Conservation (phyloP, 2,797 vertebrate species). For the Ambastaia sidthimunki region DNA sequence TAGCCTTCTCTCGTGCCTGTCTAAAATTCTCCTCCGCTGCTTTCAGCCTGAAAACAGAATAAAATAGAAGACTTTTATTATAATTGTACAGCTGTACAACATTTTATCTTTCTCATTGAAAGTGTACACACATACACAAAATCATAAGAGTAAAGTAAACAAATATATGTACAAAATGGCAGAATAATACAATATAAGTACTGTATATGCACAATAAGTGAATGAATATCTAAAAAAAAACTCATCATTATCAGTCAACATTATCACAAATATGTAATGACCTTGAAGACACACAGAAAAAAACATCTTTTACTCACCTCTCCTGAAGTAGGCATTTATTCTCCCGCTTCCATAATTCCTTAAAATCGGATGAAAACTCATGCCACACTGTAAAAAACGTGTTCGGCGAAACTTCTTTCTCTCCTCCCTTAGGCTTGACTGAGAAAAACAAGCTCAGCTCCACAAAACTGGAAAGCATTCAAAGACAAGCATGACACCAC, state of each 20-base stretch:
- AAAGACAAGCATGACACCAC: conserved; percentile 55
- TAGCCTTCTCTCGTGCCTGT: conserved; percentile 88
- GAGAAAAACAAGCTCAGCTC: conserved; percentile 91
- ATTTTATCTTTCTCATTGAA: no score
- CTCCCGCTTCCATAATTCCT: conserved; percentile 96
- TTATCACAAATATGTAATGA: neutral
- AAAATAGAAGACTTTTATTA: no score
- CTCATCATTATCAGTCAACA: neutral
- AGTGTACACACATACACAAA: no score
- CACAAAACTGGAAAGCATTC: conserved; percentile 86
- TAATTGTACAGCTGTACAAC: no score
- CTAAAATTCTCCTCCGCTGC: conserved; percentile 90
- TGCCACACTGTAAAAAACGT: conserved; percentile 95
- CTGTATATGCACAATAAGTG: no score
- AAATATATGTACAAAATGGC: no score
- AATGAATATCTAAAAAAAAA: no score
- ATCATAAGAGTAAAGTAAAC: no score
- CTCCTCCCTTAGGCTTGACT: conserved; percentile 93
- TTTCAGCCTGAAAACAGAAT: conserved; percentile 81
- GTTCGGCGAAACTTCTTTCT: conserved; percentile 93
- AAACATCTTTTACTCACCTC: conserved; percentile 80
- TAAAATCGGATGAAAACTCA: conserved; percentile 98
- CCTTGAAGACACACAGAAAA: neutral
- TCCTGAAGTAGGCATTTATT: conserved; percentile 93
- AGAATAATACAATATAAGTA: no score